phyloP scores from a whole-genome alignment of 2,888 invertebrate genomes.

The Tortrix viridana region DNA sequence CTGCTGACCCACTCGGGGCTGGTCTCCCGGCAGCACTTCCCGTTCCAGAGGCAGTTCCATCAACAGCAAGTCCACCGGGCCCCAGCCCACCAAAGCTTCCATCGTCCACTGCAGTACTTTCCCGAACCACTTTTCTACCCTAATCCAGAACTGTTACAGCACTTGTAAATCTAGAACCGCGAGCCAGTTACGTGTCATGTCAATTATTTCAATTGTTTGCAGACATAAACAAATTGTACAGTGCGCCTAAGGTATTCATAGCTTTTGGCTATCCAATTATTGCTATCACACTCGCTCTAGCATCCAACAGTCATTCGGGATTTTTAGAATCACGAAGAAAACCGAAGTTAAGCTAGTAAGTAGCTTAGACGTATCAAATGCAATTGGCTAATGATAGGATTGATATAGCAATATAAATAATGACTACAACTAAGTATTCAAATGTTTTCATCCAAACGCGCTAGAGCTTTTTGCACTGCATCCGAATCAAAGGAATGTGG shows the following conservation, averaged over 20 bases:
- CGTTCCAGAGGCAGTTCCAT: conserved; percentile 41
- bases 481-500: too few relatives aligned
- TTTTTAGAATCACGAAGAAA: too few relatives aligned
- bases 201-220: too few relatives aligned
- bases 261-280: too few relatives aligned
- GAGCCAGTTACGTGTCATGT: neutral
- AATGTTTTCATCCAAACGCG: neutral
- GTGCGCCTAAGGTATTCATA: too few relatives aligned
- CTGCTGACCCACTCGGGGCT: conserved; percentile 87
- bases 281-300: too few relatives aligned
- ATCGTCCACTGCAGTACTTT: conserved; percentile 17
- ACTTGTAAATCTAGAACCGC: conserved; percentile 12
- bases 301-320: too few relatives aligned
- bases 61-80: conserved; percentile 31
- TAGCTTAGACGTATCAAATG: too few relatives aligned
- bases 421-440: neutral
- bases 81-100: conserved; percentile 33
- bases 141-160: conserved; percentile 31
- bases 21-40: conserved; percentile 62
- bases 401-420: too few relatives aligned
- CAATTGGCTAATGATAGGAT: too few relatives aligned
- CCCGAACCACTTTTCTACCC: conserved; percentile 30
- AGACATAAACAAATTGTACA: too few relatives aligned
- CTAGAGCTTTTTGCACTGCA: neutral
- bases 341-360: too few relatives aligned